Base-by-base conservation (phyloP, 2,888 invertebrate genomes). In the Oeneis ivallda region DNA sequence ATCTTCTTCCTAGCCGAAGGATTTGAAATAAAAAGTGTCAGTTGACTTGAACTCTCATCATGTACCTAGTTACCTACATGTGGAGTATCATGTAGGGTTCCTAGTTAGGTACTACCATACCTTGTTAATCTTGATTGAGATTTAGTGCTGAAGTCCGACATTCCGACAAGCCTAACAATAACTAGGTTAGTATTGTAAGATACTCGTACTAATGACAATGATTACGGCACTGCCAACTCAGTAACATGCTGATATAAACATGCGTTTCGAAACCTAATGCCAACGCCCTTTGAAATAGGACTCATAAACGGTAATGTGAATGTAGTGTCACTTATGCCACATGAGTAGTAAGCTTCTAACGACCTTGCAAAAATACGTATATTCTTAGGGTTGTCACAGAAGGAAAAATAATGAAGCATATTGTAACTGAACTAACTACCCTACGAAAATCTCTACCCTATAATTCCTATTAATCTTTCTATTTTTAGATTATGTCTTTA, bases 221-320 rank as follows among this genome's bases (percentile, higher is more conserved):
- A 70, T 50, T 65, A 49, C 56, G 34, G 47, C 47, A 59, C 34
- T 50, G 56, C 50, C 58, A 61, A 64, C 62, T 67, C 54, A 57
- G 57, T 58, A 11, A 56, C 54, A 65, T 54, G 53, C 56, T 68
- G 65, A 63, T 65, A 65, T 41, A 60, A 63, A 66, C 71, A 68
- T 74, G 71, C 74, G 75, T 76, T 72, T 71, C 72, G 71, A 71
- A 73, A 73, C 65, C 72, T 70, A 67, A 72, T 74, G 78, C 71
- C 79, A 79, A 78, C 75, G 80, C 76, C 79, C 79, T 78, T 75
- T 72, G 70, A 57, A 65, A 69, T 66, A 64, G 63, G 41, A 61
- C 63, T 56, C 68, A 56, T 60, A 54, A 52, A 58, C 63, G 68
- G 59, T 47, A 19, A 59, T 60, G 26, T 50, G 49, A 56, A 62